Conservation (phyloP, 2,797 vertebrate species). For the Poeciliopsis turneri region DNA sequence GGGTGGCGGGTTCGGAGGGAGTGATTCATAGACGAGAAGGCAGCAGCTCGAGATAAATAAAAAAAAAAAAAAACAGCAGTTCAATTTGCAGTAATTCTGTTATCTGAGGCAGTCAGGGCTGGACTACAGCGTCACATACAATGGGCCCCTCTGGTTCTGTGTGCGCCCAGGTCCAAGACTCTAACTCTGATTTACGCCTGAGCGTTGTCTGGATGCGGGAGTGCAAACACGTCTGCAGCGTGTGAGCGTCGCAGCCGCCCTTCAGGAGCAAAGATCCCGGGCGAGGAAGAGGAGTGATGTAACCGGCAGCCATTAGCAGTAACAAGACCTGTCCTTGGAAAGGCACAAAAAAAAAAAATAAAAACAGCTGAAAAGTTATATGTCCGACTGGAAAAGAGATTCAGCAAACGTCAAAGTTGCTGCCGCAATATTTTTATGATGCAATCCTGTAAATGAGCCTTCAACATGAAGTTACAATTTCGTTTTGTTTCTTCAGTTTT, state of each 20-base stretch:
- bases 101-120: slow-evolving; percentile 73
- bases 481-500: background rate
- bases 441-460: background rate
- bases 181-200: slow-evolving; percentile 33
- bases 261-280: slow-evolving; percentile 38
- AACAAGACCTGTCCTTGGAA: slow-evolving; percentile 26
- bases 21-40: slow-evolving; percentile 40
- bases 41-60: slow-evolving; percentile 29
- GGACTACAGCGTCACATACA: slow-evolving; percentile 63
- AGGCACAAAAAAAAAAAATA: background rate
- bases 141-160: slow-evolving; percentile 39
- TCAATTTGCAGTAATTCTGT: slow-evolving; percentile 83
- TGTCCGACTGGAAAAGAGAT: slow-evolving; percentile 25
- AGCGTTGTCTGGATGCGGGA: slow-evolving; percentile 25
- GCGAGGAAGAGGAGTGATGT: slow-evolving; percentile 38
- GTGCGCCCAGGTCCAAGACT: slow-evolving; percentile 41
- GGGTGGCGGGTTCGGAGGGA: slow-evolving; percentile 36
- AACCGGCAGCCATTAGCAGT: slow-evolving; percentile 54
- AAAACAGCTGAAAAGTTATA: background rate
- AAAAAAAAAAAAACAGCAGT: slow-evolving; percentile 49
- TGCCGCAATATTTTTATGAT: background rate
- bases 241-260: slow-evolving; percentile 33
- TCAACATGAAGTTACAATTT: too few species aligned
- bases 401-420: slow-evolving; percentile 3
- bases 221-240: slow-evolving; percentile 12